A percentile compares a stretch with the other conserved stretches of the same genome.
phyloP scores from a whole-genome alignment of 2,797 vertebrate genomes.

The Dicrostonyx torquatus region DNA sequence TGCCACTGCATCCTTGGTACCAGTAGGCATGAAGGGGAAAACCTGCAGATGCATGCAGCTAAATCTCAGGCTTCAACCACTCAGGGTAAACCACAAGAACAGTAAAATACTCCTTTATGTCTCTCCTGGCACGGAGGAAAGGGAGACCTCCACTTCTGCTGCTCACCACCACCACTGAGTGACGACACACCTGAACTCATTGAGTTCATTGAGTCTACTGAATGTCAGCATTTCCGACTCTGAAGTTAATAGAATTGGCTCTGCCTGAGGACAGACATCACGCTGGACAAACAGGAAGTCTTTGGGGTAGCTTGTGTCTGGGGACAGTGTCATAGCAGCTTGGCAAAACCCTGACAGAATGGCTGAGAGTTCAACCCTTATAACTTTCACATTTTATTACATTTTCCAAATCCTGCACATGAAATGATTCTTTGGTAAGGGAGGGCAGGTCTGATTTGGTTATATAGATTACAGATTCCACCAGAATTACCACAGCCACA shows the following conservation, averaged over 20 bases:
- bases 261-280: background rate
- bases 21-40: background rate
- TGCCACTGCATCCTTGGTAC: background rate
- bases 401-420: conserved; percentile 1
- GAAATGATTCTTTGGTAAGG: conserved; percentile 6
- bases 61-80: background rate
- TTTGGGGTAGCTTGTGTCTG: background rate
- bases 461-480: background rate
- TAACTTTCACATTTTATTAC: background rate
- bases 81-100: background rate
- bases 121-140: background rate
- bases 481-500: background rate
- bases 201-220: background rate
- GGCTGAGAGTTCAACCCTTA: background rate
- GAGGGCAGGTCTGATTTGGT: background rate
- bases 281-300: background rate
- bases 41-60: background rate
- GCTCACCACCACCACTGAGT: background rate
- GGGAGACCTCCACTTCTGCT: background rate
- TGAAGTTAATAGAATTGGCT: background rate
- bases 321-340: background rate
- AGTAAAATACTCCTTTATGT: background rate
- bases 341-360: background rate
- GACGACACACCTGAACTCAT: background rate
- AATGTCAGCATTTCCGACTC: background rate